Evolutionary conservation across 2,113 vertebrate species (phyloP).

Genomic region (Circaetus cinerascens): DNA sequence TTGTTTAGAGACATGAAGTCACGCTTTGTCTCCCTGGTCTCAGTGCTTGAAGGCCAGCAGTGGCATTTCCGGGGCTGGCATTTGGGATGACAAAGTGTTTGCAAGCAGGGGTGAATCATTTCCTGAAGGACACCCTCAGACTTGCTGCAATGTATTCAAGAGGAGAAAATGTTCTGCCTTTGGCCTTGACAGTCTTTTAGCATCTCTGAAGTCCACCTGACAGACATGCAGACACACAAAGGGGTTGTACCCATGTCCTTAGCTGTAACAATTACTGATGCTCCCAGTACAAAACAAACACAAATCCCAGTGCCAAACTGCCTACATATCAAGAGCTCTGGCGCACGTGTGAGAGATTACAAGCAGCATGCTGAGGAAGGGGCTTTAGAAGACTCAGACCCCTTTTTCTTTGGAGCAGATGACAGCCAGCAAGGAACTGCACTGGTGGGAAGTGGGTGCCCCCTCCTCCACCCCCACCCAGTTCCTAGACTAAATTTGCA

Average conservation of each 20-base stretch:
- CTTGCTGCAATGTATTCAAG: background rate
- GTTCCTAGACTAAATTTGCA: background rate
- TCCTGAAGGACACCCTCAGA: background rate
- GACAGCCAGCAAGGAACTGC: background rate
- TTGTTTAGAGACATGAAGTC: background rate
- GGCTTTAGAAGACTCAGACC: background rate
- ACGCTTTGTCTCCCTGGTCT: background rate
- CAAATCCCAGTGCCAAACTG: background rate
- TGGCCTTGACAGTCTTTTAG: background rate
- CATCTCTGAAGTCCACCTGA: background rate
- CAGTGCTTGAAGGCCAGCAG: background rate
- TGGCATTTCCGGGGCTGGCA: background rate
- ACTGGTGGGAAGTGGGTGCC: accelerated
- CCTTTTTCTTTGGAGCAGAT: background rate
- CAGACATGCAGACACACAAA: background rate
- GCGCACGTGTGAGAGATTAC: background rate
- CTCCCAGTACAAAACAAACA: background rate
- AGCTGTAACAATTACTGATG: background rate
- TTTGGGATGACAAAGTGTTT: constrained; percentile 42
- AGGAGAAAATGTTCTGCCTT: constrained; percentile 5
- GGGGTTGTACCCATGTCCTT: background rate
- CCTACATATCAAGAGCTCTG: accelerated
- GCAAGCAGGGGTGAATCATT: constrained; percentile 35
- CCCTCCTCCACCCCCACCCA: background rate
- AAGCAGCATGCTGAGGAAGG: background rate